Conservation (phyloP, 2,113 vertebrate species). For the Sinocyclocheilus rhinocerous region DNA sequence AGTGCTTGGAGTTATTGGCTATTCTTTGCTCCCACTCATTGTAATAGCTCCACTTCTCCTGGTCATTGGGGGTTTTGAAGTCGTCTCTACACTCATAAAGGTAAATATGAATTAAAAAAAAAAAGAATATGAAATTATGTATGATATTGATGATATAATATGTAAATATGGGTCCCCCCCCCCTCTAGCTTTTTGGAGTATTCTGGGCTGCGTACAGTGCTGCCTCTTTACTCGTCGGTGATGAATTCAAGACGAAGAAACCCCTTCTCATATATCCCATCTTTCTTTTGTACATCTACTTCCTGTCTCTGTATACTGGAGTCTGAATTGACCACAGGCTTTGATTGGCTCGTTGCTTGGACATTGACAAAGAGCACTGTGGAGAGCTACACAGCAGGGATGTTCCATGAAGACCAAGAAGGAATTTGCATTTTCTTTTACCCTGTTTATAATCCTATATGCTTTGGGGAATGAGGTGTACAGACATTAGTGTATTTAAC, state of each 20-base stretch:
- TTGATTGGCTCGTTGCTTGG: conserved; percentile 64
- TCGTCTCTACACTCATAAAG: conserved; percentile 93
- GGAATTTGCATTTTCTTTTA: conserved; percentile 57
- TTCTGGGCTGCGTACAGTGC: conserved; percentile 99
- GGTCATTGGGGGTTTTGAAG: conserved; percentile 90
- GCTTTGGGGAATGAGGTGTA: conserved; percentile 63
- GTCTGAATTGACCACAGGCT: conserved; percentile 79
- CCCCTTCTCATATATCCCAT: conserved; percentile 99
- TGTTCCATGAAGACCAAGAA: conserved; percentile 44
- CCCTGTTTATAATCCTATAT: conserved; percentile 56
- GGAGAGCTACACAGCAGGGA: conserved; percentile 36
- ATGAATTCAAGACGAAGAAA: conserved; percentile 99
- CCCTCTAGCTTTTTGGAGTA: conserved; percentile 89
- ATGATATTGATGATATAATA: neutral
- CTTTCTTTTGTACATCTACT: conserved; percentile 99
- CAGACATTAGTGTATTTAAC: conserved; percentile 80
- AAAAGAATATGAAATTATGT: neutral
- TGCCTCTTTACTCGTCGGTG: conserved; percentile 94
- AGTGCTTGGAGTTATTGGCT: conserved; percentile 97
- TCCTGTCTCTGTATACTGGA: conserved; percentile 98
- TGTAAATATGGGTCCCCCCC: neutral
- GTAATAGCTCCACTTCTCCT: conserved; percentile 92
- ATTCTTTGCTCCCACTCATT: conserved; percentile 96
- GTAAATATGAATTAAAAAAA: neutral
- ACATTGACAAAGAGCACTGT: conserved; percentile 59